Evolutionary conservation across 2,888 invertebrate species (phyloP), one percentile per base, ranked within the genome.

Genomic region (Luperina testacea): DNA sequence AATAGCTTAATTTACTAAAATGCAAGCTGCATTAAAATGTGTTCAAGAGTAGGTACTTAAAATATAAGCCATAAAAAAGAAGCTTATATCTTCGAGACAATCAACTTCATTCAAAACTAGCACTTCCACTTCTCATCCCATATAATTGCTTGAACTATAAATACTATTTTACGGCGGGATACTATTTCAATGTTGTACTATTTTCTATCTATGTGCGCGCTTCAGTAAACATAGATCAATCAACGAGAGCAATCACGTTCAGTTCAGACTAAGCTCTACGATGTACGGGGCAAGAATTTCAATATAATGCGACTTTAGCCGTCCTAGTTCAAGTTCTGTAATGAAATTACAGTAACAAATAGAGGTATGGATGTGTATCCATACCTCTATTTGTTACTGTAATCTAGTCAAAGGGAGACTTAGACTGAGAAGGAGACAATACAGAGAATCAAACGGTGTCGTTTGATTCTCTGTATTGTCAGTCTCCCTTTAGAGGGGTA

Each of bases 171-270:
- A 86, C 57, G 63, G 57, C 38, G 27, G 27, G 42, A 57, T 70
- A 73, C 72, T 65, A 80, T 76, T 74, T 65, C 53, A n/a, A 72
- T 38, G 27, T 59, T 67, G n/a, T 70, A 83, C 87, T 87, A 83
- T 87, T 80, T 83, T 77, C 61, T 73, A 72, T 81, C 59, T 70
- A 64, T 69, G 51, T 68, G 48, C 80, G 32, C 65, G 63, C 72
- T 84, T 64, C 82, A 78, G 82, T 84, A 79, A 87, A 87, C 87
- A 88, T 82, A 82, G 75, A 87, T 87, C 87, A 88, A 88, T 87
- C 87, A 88, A 61, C 78, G 42, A 38, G 77, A 76, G 72, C 82
- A 88, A 88, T 88, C 82, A 77, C 77, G 80, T 75, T 65, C 65
- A 63, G 76, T 83, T 76, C 65, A 76, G 72, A 72, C 70, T 80